Percentiles rank a stretch among this genome's conserved stretches.
phyloP scores from a whole-genome alignment of 2,797 vertebrate species.

The Carduelis carduelis region DNA sequence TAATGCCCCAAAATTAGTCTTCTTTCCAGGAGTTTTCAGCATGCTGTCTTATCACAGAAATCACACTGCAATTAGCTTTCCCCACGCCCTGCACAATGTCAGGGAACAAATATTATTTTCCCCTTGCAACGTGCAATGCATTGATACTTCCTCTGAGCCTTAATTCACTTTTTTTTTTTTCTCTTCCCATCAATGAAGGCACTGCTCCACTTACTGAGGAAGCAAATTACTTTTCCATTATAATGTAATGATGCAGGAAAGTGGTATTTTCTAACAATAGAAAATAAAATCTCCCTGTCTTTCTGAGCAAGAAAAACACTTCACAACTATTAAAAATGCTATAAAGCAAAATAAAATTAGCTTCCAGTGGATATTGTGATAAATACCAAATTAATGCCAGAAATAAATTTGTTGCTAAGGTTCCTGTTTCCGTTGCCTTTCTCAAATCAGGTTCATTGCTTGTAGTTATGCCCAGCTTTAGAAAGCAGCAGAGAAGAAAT shows the following conservation, averaged over 20 bases:
- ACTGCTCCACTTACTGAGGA: conserved; percentile 22
- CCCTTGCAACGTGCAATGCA: not conserved
- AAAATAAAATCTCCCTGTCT: not conserved
- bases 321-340: not conserved
- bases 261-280: conserved; percentile 16
- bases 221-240: conserved; percentile 44
- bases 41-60: conserved; percentile 3
- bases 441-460: not conserved
- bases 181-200: not conserved
- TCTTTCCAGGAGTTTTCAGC: not conserved
- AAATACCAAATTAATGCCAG: not conserved
- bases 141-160: conserved; percentile 20
- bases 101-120: not conserved
- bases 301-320: conserved; percentile 33
- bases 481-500: not conserved
- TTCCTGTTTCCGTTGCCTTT: not conserved
- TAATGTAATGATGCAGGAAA: conserved; percentile 23
- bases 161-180: not conserved
- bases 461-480: not conserved
- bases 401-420: not conserved
- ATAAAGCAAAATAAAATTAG: not conserved
- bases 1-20: conserved; percentile 29
- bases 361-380: not conserved
- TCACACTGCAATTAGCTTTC: conserved; percentile 58
- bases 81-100: not conserved